These are phyloP conservation scores for Clunio marinus DNA, from an alignment of 2,888 invertebrate species.

Conservation along the genomic window DNA sequence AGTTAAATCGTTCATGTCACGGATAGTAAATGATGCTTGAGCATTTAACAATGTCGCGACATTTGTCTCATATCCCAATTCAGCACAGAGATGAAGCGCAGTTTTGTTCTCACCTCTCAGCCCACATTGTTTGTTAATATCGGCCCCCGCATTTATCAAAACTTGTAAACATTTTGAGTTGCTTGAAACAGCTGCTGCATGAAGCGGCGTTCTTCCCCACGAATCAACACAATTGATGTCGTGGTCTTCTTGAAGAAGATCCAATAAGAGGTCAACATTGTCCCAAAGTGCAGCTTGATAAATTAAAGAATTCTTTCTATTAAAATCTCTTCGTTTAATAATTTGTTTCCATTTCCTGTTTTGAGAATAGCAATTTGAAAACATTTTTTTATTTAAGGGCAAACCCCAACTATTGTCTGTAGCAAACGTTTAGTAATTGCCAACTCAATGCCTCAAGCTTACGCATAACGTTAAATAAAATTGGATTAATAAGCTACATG, in stretches of 20 bases:
- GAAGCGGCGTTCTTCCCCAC: slow-evolving; percentile 71
- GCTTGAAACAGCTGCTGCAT: slow-evolving; percentile 77
- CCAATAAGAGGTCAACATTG: slow-evolving; percentile 78
- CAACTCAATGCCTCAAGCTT: neutral
- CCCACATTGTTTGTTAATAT: slow-evolving; percentile 65
- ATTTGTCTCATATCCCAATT: slow-evolving; percentile 71
- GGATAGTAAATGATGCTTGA: slow-evolving; percentile 60
- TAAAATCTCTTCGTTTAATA: slow-evolving; percentile 10
- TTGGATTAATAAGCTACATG: slow-evolving; percentile 33
- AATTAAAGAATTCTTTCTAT: slow-evolving; percentile 33
- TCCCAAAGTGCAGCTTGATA: slow-evolving; percentile 79
- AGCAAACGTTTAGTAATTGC: neutral
- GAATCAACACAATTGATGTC: slow-evolving; percentile 68
- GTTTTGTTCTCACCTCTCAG: slow-evolving; percentile 68
- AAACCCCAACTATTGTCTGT: neutral
- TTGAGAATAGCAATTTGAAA: slow-evolving; percentile 26
- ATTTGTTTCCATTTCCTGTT: slow-evolving; percentile 20
- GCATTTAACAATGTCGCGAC: slow-evolving; percentile 62
- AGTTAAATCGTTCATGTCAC: slow-evolving; percentile 66
- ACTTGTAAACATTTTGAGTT: slow-evolving; percentile 70
- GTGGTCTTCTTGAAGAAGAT: slow-evolving; percentile 63
- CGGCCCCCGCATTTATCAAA: slow-evolving; percentile 66
- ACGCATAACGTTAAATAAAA: slow-evolving; percentile 27
- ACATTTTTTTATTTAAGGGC: neutral
- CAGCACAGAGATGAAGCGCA: slow-evolving; percentile 75